phyloP scores from a whole-genome alignment of 2,888 invertebrate species.

The Pachycephus smyrnensis region DNA sequence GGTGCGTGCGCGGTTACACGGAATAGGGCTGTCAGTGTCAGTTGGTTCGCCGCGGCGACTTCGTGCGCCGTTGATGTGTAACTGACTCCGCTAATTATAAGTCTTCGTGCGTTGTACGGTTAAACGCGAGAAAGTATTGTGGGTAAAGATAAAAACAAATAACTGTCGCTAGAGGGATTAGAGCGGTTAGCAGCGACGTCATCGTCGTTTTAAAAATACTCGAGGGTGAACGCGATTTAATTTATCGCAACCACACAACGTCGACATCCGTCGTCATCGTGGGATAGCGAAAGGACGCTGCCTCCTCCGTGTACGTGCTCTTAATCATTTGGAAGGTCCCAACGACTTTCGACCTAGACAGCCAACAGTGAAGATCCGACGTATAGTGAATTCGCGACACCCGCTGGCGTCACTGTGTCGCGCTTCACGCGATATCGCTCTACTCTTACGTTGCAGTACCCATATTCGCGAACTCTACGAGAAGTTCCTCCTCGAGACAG shows the following conservation, averaged over 20 bases:
- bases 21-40: constrained; percentile 53
- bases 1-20: constrained; percentile 65
- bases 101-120: not conserved
- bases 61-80: constrained; percentile 40
- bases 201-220: not conserved
- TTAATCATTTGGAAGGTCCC: not conserved
- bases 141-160: not conserved
- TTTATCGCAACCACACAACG: not conserved
- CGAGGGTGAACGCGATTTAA: not conserved
- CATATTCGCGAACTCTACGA: not conserved
- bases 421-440: not conserved
- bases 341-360: not conserved
- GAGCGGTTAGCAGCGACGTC: not conserved
- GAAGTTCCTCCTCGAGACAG: not conserved
- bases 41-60: constrained; percentile 57
- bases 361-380: not conserved
- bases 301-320: not conserved
- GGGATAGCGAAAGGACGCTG: not conserved
- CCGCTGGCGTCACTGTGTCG: not conserved
- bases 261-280: not conserved
- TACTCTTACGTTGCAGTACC: not conserved
- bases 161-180: not conserved
- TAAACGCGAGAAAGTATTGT: not conserved
- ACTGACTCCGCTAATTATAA: constrained; percentile 27
- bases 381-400: not conserved